Evolutionary conservation across 2,113 vertebrate species (phyloP).

Genomic region (Hippolais icterina): DNA sequence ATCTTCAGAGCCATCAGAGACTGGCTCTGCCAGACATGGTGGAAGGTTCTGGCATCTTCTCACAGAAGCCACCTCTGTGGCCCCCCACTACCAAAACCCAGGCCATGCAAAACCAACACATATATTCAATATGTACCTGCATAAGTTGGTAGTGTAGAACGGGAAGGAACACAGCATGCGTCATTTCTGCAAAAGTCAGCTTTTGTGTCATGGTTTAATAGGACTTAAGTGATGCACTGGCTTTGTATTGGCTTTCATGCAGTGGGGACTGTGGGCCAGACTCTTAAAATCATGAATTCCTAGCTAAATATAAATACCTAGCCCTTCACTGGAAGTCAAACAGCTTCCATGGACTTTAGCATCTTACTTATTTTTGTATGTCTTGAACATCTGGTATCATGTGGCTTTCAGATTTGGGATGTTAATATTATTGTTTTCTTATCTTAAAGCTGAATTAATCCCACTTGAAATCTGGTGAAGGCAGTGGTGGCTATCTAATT

Average conservation of each 20-base stretch:
- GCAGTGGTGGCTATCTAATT: not conserved
- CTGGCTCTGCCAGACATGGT: fast-evolving
- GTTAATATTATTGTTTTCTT: not conserved
- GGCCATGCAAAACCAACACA: not conserved
- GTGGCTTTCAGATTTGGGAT: not conserved
- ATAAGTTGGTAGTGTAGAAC: not conserved
- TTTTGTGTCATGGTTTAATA: not conserved
- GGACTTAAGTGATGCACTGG: not conserved
- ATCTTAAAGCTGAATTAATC: not conserved
- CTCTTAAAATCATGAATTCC: not conserved
- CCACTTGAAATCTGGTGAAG: not conserved
- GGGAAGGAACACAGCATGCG: not conserved
- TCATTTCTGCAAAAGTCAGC: not conserved
- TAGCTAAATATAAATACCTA: not conserved
- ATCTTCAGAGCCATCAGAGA: not conserved
- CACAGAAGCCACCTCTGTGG: not conserved
- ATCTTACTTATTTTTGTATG: not conserved
- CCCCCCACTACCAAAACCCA: not conserved
- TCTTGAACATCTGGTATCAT: not conserved
- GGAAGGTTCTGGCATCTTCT: not conserved
- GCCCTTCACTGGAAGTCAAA: not conserved
- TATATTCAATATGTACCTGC: not conserved
- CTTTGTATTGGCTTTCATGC: not conserved
- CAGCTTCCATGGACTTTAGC: not conserved
- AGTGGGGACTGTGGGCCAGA: not conserved